Conservation (phyloP, 2,113 vertebrate species). For the Hippocampus guttulatus region DNA sequence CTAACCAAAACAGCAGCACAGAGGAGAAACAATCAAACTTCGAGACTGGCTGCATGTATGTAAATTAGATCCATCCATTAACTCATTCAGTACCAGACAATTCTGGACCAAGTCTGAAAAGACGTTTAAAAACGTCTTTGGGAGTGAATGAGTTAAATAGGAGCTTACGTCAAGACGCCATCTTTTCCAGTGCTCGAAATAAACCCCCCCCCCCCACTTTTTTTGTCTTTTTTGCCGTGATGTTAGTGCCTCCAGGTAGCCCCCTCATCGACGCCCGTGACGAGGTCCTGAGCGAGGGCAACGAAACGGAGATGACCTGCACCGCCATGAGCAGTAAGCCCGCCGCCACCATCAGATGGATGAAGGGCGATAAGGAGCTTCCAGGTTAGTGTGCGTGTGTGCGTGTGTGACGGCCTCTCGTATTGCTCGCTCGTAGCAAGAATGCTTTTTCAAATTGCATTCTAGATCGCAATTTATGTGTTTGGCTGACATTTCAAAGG, state of each 20-base stretch:
- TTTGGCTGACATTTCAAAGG: background rate
- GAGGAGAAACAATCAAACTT: too few relatives aligned
- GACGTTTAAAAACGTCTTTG: too few relatives aligned
- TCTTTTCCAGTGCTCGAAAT: too few relatives aligned
- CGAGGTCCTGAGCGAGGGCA: constrained; percentile 85
- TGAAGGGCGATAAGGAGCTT: constrained; percentile 93
- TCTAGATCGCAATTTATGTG: background rate
- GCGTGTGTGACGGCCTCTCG: background rate
- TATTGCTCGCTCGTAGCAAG: constrained; percentile 1
- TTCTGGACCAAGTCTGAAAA: too few relatives aligned
- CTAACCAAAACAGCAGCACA: too few relatives aligned
- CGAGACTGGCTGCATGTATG: too few relatives aligned
- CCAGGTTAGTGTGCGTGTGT: constrained; percentile 67
- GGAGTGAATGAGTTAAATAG: too few relatives aligned
- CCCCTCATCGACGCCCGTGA: constrained; percentile 93
- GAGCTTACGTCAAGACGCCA: too few relatives aligned
- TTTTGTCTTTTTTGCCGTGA: constrained; percentile 15
- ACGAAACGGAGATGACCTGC: constrained; percentile 95
- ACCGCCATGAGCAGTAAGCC: constrained; percentile 95
- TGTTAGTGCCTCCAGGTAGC: constrained; percentile 92
- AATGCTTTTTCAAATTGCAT: background rate
- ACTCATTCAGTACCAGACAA: too few relatives aligned
- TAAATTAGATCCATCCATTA: too few relatives aligned
- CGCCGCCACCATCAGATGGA: constrained; percentile 90
- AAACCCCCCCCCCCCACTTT: background rate